phyloP scores from a whole-genome alignment of 2,888 invertebrate species.

The Tolmerus cingulatus region DNA sequence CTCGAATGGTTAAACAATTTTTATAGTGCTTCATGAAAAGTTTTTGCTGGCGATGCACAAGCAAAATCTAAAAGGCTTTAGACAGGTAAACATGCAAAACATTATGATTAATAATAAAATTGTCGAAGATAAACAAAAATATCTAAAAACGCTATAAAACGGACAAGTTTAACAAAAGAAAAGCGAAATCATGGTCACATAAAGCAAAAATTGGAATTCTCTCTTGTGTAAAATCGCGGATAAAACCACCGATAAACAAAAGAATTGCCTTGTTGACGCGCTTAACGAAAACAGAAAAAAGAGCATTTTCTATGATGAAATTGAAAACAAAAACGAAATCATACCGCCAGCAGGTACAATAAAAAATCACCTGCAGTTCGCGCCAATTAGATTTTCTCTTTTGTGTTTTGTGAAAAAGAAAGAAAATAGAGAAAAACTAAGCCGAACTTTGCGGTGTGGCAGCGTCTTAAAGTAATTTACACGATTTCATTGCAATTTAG shows the following conservation, averaged over 20 bases:
- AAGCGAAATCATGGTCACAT: slow-evolving; percentile 16
- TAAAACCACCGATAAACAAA: neutral
- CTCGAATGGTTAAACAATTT: neutral
- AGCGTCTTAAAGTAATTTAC: neutral
- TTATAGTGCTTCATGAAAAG: neutral
- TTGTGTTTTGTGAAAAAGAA: neutral
- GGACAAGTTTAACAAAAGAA: neutral
- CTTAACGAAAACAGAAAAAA: neutral
- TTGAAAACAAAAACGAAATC: slow-evolving; percentile 5
- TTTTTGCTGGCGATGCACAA: neutral
- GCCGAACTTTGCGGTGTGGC: neutral
- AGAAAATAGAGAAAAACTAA: neutral
- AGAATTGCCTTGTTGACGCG: neutral
- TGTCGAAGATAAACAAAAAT: neutral
- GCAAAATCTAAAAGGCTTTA: neutral
- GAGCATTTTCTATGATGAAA: slow-evolving; percentile 8
- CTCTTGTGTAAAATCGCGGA: neutral
- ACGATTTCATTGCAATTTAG: neutral
- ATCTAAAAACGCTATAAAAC: neutral
- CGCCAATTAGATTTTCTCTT: slow-evolving; percentile 1
- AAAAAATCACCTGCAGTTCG: neutral
- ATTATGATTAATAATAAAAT: neutral
- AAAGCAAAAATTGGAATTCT: neutral
- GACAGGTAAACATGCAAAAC: neutral
- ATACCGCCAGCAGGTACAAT: neutral